Evolutionary conservation across 2,797 vertebrate genomes (phyloP), one percentile per base, ranked within the genome.

Genomic region (Hydrolagus colliei): DNA sequence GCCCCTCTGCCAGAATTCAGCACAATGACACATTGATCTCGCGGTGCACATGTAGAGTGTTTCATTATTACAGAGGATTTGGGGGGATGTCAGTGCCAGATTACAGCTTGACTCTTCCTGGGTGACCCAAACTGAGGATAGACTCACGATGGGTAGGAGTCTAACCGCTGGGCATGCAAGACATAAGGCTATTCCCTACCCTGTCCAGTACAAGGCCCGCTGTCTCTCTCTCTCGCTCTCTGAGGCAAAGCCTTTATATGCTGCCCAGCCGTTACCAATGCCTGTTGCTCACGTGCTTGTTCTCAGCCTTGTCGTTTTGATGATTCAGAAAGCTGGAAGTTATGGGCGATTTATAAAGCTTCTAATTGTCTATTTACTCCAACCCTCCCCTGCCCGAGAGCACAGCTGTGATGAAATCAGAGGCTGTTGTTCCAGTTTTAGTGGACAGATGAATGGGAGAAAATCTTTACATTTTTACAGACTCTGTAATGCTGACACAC

Each of bases 381-480:
- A 90, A 88, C 89, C 89, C 93, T 90, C 92, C 92, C 93, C 93
- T 92, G 92, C 5, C 89, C 89, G 91, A 90, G 88, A 91, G 89
- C 93, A 91, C 94, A 96, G 95, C 96, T 96, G 95, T 89, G 41
- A 92, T 93, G 92, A 93, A 95, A 93, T 95, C 93, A 96, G 94
- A 95, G 90, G 91, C 89, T 92, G 87, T 89, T 94, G 91, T 92
- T 90, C 91, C 93, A 87, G 91, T 88, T 88, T 88, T 76, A 52
- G 41, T 52, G 41, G 41, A 52, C 6, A 6, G 41, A 52, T 52
- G 41, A 52, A 6, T 1, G 3, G 41, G 41, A 52, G 41, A 52
- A 52, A 6, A 52, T 52, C 41, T 52, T 27, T 52, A 6, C 41
- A 52, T 52, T 52, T 52, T 52, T 52, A 52, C 41, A 52, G 41